Evolutionary conservation across 2,113 vertebrate species (phyloP).

Genomic region (Lamprologus callipterus): DNA sequence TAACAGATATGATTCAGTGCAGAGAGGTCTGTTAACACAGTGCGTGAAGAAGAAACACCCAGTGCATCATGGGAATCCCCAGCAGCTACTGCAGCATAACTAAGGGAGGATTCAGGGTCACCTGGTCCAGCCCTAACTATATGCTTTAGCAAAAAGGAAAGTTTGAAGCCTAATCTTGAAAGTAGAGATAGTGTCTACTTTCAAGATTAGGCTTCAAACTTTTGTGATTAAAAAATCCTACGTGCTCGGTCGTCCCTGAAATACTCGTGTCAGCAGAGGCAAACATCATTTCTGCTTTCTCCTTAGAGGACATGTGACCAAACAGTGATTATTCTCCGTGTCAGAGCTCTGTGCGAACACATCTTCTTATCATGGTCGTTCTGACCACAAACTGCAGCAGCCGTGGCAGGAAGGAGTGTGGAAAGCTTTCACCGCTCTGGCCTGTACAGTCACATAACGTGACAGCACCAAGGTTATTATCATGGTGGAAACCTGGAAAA

Average conservation of each 20-base stretch:
- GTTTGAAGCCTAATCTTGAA: rapidly evolving
- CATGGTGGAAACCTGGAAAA: not conserved
- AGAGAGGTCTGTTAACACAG: not conserved
- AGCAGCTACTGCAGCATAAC: not conserved
- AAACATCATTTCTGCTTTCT: not conserved
- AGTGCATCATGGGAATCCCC: not conserved
- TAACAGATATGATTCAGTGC: rapidly evolving
- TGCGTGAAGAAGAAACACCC: rapidly evolving
- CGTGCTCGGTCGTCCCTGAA: not conserved
- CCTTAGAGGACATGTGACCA: not conserved
- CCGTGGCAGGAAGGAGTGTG: not conserved
- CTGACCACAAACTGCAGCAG: not conserved
- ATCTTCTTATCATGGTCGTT: not conserved
- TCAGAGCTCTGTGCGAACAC: not conserved
- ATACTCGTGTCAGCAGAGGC: not conserved
- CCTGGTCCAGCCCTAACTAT: not conserved
- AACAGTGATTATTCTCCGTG: not conserved
- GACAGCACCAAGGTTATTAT: not conserved
- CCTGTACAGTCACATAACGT: not conserved
- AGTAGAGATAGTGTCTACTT: not conserved
- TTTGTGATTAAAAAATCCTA: not conserved
- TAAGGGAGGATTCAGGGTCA: not conserved
- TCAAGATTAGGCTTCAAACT: not conserved
- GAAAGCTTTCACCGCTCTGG: not conserved
- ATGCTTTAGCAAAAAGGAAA: not conserved